A percentile compares a stretch with the other conserved stretches of the same genome.
These are phyloP conservation scores for Scolopax mira DNA, from an alignment of 2,113 vertebrate species.

Conservation along the genomic window DNA sequence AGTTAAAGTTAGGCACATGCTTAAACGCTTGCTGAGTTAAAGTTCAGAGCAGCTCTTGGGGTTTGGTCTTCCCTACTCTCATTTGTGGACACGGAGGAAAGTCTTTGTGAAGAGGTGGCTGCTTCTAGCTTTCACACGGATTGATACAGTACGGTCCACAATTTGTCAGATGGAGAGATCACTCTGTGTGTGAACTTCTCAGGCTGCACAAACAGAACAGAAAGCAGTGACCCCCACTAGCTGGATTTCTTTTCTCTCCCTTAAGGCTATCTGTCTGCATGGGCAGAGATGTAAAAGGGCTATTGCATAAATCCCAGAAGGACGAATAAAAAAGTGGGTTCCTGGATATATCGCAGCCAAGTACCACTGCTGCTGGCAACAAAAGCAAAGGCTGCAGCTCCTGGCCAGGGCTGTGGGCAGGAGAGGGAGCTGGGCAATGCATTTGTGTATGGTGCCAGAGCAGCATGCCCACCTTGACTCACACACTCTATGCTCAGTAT, in stretches of 20 bases:
- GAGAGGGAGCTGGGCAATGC: fast-evolving
- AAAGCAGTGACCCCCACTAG: background rate
- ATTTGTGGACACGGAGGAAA: background rate
- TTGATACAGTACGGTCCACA: background rate
- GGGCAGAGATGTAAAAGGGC: background rate
- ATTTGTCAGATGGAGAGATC: background rate
- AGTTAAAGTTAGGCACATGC: background rate
- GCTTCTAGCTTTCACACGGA: background rate
- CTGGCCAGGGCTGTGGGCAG: background rate
- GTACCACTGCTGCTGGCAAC: background rate
- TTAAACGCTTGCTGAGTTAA: background rate
- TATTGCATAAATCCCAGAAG: background rate
- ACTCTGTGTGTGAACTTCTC: background rate
- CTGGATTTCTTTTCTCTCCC: background rate
- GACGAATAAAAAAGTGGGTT: background rate
- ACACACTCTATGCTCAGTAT: fast-evolving
- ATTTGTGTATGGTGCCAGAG: background rate
- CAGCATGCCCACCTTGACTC: background rate
- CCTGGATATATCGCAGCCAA: background rate
- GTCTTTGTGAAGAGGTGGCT: background rate
- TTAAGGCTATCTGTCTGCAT: background rate
- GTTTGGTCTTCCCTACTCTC: background rate
- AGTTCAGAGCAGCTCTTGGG: background rate
- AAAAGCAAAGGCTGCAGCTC: background rate
- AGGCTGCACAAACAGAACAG: background rate